Evolutionary conservation across 2,888 invertebrate species (phyloP).

Genomic region (Nomada ruficornis): DNA sequence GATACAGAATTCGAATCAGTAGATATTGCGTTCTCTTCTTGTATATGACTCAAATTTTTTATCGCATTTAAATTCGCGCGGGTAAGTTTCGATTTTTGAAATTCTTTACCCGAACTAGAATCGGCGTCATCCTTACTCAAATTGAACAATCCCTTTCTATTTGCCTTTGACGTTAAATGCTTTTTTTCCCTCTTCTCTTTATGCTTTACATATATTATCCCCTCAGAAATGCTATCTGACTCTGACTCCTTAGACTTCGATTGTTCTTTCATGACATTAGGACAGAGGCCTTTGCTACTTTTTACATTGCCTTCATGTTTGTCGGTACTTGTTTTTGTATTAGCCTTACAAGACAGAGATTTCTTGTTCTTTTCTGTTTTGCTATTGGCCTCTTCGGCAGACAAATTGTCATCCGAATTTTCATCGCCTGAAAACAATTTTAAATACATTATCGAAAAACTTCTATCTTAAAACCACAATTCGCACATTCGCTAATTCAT

Average conservation of each 20-base stretch:
- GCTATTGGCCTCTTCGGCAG: background rate
- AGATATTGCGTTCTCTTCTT: slow-evolving; percentile 45
- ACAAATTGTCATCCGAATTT: background rate
- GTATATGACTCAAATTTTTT: slow-evolving; percentile 11
- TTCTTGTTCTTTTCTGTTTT: background rate
- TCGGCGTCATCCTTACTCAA: slow-evolving; percentile 38
- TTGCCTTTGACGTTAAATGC: background rate
- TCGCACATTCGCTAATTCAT: no score
- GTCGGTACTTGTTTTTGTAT: background rate
- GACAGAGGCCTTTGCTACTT: background rate
- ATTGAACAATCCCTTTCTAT: background rate
- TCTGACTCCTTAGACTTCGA: background rate
- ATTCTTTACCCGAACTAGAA: slow-evolving; percentile 75
- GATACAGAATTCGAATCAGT: slow-evolving; percentile 28
- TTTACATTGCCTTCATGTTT: background rate
- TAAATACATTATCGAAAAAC: background rate
- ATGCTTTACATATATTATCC: background rate
- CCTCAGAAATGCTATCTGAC: background rate
- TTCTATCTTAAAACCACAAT: background rate
- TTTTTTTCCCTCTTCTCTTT: background rate
- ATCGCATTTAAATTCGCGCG: slow-evolving; percentile 5
- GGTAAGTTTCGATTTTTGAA: slow-evolving; percentile 56
- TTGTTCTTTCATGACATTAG: background rate
- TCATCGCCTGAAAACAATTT: slow-evolving; percentile 1
- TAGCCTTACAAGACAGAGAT: background rate